Base-by-base conservation (phyloP, 2,888 invertebrate species). In the Cataglyphis rosenhaueri region DNA sequence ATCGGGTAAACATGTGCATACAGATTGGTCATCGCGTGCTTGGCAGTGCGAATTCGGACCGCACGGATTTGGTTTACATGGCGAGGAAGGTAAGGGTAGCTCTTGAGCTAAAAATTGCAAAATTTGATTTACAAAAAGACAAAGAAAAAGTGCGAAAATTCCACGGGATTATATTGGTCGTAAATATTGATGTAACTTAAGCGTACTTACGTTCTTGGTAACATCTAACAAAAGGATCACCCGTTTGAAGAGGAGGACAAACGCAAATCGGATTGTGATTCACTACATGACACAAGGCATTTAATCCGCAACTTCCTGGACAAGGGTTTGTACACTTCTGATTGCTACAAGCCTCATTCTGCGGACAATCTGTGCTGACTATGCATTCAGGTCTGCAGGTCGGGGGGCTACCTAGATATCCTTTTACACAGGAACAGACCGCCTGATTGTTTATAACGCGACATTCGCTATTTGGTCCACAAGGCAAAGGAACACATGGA, bases 301-400 rank as follows among this genome's bases (percentile, higher is more conserved):
- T 95, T 41, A 97, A 95, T 32, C 98, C 98, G 92, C 98, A 98
- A n/a, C 97, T 96, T 90, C 97, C 97, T 79, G 96, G 96, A 92
- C 98, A 98, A n/a, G 98, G 98, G 93, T 98, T 96, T 29, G 96
- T 95, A 97, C 98, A 98, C 94, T 97, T 97, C 93, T 97, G 97
- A 92, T 97, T 97, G 83, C 96, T 96, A 91, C 97, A 98, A 9
- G 97, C 97, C 95, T 97, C 96, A 88, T 96, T 96, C 65, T 96
- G 96, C 15, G 96, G 94, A 93, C 98, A 98, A 93, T 98, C 98
- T 0, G 97, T 96, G 93, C 97, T 97, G 8, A 96, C 95, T 71
- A 96, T 95, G 93, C 97, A 97, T 94, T 97, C 97, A 21, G 97
- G 97, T 91, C 97, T 95, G 92, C 97, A 98, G 15, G 96, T 96